phyloP scores from a whole-genome alignment of 2,113 vertebrate species.

The Ailuropoda melanoleuca region DNA sequence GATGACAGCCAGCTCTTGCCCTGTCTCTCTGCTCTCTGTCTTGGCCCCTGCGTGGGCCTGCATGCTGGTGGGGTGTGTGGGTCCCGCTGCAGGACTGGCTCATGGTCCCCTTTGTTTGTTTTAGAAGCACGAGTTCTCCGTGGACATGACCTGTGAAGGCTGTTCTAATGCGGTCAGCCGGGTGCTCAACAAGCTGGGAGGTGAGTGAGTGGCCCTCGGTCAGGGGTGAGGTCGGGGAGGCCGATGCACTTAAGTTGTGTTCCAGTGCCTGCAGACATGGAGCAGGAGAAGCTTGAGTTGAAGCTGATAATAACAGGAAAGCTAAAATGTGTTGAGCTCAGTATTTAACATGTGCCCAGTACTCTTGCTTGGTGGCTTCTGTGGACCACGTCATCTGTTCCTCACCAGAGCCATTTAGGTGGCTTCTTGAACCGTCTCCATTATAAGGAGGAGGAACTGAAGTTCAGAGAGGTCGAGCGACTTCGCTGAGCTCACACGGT shows the following conservation, averaged over 20 bases:
- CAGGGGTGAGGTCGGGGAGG: not conserved
- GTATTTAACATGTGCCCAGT: not conserved
- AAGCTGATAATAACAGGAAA: not conserved
- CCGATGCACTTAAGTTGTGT: not conserved
- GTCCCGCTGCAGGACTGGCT: not conserved
- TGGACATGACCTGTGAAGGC: conserved; percentile 97
- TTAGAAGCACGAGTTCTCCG: conserved; percentile 96
- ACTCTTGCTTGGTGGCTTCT: not conserved
- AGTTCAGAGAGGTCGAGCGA: not conserved
- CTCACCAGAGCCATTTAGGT: not conserved
- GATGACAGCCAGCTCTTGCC: not conserved
- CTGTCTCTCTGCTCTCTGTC: not conserved
- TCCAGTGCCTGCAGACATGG: not conserved
- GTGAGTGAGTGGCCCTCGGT: conserved; percentile 76
- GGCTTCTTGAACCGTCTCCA: not conserved
- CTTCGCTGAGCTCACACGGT: not conserved
- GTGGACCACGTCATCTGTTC: not conserved
- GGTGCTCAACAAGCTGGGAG: conserved; percentile 92
- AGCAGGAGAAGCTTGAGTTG: not conserved
- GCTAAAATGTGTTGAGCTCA: not conserved
- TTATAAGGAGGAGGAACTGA: not conserved
- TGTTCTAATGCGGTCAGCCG: conserved; percentile 93
- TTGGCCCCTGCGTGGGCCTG: not conserved
- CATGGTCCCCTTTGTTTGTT: not conserved
- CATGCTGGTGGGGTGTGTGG: not conserved